Conservation (phyloP, 2,113 vertebrate genomes). For the Calcarius ornatus region DNA sequence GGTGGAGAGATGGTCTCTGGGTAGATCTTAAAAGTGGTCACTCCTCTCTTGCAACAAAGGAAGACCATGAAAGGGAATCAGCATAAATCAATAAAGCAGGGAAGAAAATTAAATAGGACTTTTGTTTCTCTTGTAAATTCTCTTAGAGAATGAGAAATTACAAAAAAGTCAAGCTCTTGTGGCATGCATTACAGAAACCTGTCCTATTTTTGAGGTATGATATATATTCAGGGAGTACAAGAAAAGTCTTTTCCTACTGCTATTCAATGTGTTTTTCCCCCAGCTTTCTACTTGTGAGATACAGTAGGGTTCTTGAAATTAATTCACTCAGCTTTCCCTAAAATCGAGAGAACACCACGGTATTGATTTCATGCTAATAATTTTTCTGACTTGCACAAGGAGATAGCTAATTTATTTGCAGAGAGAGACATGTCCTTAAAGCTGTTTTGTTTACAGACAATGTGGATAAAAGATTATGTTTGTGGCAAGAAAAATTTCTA, state of each 20-base stretch:
- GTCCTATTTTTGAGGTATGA: neutral
- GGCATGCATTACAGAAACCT: neutral
- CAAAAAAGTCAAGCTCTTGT: neutral
- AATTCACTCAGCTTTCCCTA: neutral
- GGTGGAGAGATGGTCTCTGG: neutral
- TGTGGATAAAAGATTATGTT: neutral
- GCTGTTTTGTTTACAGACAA: neutral
- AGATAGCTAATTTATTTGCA: slow-evolving; percentile 45
- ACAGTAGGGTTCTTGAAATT: slow-evolving; percentile 24
- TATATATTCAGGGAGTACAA: neutral
- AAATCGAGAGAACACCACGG: neutral
- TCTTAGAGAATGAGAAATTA: neutral
- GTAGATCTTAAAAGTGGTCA: too few relatives aligned
- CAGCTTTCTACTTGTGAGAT: too few relatives aligned
- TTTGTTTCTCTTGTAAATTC: neutral
- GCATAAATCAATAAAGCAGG: neutral
- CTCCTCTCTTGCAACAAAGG: neutral
- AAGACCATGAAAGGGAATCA: neutral
- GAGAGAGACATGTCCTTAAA: neutral
- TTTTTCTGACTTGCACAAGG: slow-evolving; percentile 27
- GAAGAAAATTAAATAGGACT: neutral
- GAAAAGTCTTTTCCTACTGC: neutral
- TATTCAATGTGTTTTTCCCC: neutral
- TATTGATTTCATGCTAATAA: slow-evolving; percentile 45
- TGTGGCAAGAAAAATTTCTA: neutral